Evolutionary conservation across 1,140 invertebrate species (phyloP).

Genomic region (Scaptomyza hsui): DNA sequence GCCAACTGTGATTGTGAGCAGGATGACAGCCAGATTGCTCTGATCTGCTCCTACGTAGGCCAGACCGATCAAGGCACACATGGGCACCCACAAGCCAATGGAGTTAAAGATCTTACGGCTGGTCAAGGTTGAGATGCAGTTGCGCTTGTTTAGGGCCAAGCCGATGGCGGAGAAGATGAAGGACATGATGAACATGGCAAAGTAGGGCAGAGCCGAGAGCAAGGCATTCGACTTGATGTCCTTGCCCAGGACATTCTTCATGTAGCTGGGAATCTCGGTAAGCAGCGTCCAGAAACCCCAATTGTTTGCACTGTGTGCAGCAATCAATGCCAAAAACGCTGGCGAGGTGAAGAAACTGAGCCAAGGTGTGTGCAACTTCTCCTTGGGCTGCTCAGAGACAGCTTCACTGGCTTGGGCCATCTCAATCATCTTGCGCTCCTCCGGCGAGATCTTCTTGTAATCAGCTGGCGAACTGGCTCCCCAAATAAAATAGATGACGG

Average conservation of each 20-base stretch:
- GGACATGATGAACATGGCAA: constrained; percentile 89
- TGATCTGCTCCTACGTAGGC: constrained; percentile 86
- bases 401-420: constrained; percentile 44
- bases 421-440: constrained; percentile 88
- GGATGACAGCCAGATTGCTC: constrained; percentile 85
- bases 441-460: constrained; percentile 85
- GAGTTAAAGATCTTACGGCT: constrained; percentile 89
- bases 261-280: constrained; percentile 95
- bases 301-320: constrained; percentile 94
- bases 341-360: constrained; percentile 90
- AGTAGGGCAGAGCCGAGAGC: constrained; percentile 92
- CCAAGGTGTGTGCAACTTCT: constrained; percentile 86
- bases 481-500: constrained; percentile 86
- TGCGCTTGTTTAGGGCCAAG: constrained; percentile 86
- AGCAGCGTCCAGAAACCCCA: constrained; percentile 98
- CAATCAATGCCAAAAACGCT: constrained; percentile 92
- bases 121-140: constrained; percentile 85
- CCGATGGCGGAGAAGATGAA: constrained; percentile 86
- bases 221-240: constrained; percentile 91
- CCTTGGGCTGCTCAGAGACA: constrained; percentile 21
- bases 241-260: constrained; percentile 92
- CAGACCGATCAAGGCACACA: constrained; percentile 86
- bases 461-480: constrained; percentile 88
- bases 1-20: constrained; percentile 89
- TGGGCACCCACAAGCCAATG: constrained; percentile 87